Conservation (phyloP, 2,888 invertebrate species). For the Cartodere bifasciata region DNA sequence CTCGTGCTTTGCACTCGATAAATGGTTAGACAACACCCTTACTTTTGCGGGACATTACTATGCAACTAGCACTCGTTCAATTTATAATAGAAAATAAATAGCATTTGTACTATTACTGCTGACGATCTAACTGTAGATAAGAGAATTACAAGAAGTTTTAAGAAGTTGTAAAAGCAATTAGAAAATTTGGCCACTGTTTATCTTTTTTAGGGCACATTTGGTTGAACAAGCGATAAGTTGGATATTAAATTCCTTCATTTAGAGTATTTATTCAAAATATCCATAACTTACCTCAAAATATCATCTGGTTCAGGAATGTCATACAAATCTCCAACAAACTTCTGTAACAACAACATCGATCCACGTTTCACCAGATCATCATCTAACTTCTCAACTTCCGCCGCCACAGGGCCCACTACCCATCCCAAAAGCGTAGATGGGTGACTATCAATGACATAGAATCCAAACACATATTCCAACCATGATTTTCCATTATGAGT, state of each 20-base stretch:
- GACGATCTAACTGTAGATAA: background rate
- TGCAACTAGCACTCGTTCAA: no score
- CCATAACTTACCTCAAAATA: constrained; percentile 23
- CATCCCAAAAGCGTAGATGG: constrained; percentile 50
- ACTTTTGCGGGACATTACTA: no score
- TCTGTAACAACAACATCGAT: constrained; percentile 37
- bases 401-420: constrained; percentile 49
- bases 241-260: no score
- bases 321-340: constrained; percentile 37
- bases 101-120: background rate
- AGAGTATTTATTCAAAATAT: no score
- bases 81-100: no score
- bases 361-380: constrained; percentile 39
- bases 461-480: constrained; percentile 47
- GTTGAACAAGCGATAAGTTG: no score
- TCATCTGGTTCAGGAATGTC: constrained; percentile 36
- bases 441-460: constrained; percentile 43
- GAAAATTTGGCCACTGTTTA: no score
- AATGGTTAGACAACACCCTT: no score
- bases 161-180: background rate
- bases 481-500: constrained; percentile 31
- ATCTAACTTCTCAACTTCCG: constrained; percentile 45
- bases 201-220: no score
- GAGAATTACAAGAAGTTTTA: background rate
- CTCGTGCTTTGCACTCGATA: no score